phyloP scores from a whole-genome alignment of 2,797 vertebrate species.

The Acanthornis magna region DNA sequence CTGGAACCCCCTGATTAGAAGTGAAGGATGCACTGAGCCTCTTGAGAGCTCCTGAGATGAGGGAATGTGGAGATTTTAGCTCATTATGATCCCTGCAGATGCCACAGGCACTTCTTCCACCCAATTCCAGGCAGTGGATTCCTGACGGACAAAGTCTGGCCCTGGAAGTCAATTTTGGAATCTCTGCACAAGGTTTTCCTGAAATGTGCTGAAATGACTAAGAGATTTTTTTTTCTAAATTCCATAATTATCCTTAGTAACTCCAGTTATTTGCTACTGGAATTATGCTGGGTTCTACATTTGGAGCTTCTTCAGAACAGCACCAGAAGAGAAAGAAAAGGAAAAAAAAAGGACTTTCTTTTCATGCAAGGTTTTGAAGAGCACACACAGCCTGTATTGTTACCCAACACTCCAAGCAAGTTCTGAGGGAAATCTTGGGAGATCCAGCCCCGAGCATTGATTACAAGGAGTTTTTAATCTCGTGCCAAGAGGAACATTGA shows the following conservation, averaged over 20 bases:
- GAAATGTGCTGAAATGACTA: neutral
- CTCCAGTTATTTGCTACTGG: neutral
- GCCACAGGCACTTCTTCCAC: neutral
- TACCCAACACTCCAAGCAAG: conserved; percentile 49
- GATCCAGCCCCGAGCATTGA: conserved; percentile 56
- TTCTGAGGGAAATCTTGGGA: conserved; percentile 59
- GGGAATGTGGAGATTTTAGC: neutral
- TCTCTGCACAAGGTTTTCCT: neutral
- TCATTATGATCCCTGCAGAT: neutral
- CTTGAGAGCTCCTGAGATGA: neutral
- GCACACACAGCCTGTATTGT: conserved; percentile 24
- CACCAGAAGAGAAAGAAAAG: neutral
- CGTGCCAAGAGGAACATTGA: conserved; percentile 70
- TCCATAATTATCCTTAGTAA: neutral
- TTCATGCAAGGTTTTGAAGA: conserved; percentile 4
- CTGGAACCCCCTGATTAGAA: neutral
- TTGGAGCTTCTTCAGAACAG: neutral
- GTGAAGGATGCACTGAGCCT: neutral
- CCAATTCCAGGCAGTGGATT: neutral
- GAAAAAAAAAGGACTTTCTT: neutral
- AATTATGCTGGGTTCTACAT: neutral
- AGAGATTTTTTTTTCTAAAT: neutral
- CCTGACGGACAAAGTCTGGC: neutral
- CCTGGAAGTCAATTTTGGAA: neutral
- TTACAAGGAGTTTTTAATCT: conserved; percentile 52